phyloP scores from a whole-genome alignment of 2,888 invertebrate genomes.

The Trachelus tabidus region DNA sequence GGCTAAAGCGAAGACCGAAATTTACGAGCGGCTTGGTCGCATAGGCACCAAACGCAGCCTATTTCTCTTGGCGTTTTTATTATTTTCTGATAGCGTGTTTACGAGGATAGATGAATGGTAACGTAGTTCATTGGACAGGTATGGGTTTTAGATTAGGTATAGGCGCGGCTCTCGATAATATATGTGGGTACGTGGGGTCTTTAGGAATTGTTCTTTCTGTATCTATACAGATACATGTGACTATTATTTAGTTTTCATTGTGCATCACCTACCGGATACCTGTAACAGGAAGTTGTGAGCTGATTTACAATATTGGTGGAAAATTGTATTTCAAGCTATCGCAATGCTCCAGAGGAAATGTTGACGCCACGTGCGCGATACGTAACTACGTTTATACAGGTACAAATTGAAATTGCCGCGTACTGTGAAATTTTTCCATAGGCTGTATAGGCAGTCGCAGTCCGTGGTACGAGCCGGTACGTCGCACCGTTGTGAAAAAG shows the following conservation, averaged over 20 bases:
- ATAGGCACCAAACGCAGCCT: constrained; percentile 31
- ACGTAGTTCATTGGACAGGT: constrained; percentile 57
- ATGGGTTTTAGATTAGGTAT: constrained; percentile 57
- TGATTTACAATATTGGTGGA: not conserved
- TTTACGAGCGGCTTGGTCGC: constrained; percentile 45
- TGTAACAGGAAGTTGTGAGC: not conserved
- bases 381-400: not conserved
- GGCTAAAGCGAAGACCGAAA: constrained; percentile 40
- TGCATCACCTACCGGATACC: not conserved
- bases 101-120: constrained; percentile 50
- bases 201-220: not conserved
- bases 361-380: not conserved
- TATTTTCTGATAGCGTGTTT: constrained; percentile 53
- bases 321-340: not conserved
- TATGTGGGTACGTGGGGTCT: not conserved
- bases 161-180: not conserved
- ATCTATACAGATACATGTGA: not conserved
- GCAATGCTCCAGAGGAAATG: not conserved
- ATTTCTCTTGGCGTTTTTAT: constrained; percentile 53
- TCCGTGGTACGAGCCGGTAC: not conserved
- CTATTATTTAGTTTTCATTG: not conserved
- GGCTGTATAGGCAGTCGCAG: not conserved
- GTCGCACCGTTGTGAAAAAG: constrained; percentile 4
- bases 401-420: not conserved
- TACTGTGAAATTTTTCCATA: not conserved